phyloP scores from a whole-genome alignment of 2,888 invertebrate species.

The Archips crataeganus region DNA sequence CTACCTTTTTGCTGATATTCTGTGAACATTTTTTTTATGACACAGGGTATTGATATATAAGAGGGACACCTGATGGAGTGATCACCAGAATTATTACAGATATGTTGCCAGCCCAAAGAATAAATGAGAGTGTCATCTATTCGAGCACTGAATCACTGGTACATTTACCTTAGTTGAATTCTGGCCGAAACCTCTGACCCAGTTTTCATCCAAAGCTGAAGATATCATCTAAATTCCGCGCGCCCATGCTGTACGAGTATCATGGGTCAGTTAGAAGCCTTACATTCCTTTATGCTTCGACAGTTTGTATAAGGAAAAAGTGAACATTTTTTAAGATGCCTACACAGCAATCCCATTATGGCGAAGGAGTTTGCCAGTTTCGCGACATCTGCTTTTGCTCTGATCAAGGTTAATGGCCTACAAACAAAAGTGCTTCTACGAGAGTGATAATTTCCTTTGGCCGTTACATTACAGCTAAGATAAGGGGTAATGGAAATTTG shows the following conservation, averaged over 20 bases:
- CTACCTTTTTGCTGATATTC: too few relatives aligned
- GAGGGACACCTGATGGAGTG: too few relatives aligned
- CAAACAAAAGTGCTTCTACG: conserved; percentile 55
- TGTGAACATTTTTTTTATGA: too few relatives aligned
- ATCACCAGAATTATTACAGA: too few relatives aligned
- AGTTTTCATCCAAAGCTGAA: neutral
- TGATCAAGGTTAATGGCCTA: conserved; percentile 62
- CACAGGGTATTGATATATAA: too few relatives aligned
- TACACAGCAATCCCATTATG: conserved; percentile 58
- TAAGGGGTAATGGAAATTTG: conserved; percentile 33
- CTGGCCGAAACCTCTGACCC: conserved; percentile 6
- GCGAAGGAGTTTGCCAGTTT: conserved; percentile 51
- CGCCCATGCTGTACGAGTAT: neutral
- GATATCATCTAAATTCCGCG: conserved; percentile 4
- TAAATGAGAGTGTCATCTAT: too few relatives aligned
- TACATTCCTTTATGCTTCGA: conserved; percentile 21
- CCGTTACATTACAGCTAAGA: conserved; percentile 44
- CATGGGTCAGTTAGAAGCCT: conserved; percentile 11
- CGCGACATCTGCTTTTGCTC: conserved; percentile 54
- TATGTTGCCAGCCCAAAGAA: too few relatives aligned
- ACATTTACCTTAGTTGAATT: neutral
- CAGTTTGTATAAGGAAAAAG: conserved; percentile 24
- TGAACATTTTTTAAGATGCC: conserved; percentile 47
- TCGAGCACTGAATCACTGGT: too few relatives aligned
- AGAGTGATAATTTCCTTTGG: conserved; percentile 50